Conservation (phyloP, 2,797 vertebrate species). For the Helarctos malayanus region DNA sequence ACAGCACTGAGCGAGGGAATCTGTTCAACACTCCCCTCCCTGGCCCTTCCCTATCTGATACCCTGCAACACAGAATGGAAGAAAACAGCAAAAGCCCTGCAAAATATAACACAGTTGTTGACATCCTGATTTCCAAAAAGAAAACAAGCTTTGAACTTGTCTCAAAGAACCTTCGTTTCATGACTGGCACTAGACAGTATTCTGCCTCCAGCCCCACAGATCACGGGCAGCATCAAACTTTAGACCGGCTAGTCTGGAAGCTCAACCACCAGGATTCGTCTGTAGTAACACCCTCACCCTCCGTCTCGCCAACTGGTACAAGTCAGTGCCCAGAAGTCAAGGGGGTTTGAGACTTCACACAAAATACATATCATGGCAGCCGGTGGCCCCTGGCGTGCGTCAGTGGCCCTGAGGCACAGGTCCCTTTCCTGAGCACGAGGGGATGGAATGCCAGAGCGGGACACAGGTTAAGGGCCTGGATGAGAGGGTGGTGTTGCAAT, state of each 20-base stretch:
- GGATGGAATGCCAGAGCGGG: neutral
- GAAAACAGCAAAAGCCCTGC: neutral
- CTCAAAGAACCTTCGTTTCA: neutral
- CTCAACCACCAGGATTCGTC: neutral
- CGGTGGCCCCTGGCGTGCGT: slow-evolving; percentile 79
- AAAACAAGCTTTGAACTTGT: neutral
- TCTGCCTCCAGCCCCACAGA: neutral
- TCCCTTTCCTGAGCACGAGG: neutral
- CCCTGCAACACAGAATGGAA: neutral
- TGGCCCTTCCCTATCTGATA: neutral
- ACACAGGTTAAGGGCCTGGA: neutral
- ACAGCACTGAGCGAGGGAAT: neutral
- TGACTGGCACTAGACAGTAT: neutral
- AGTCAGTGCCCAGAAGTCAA: slow-evolving; percentile 21
- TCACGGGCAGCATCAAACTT: neutral
- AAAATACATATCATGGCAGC: neutral
- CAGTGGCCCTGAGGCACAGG: neutral
- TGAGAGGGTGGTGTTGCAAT: neutral
- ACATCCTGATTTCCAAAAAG: neutral
- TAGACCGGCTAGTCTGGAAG: neutral
- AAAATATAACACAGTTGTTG: neutral
- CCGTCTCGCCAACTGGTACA: neutral
- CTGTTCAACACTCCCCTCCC: neutral
- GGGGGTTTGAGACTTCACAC: neutral
- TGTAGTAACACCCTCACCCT: neutral